phyloP scores from a whole-genome alignment of 1,140 invertebrate species.

The Eumaeus atala region DNA sequence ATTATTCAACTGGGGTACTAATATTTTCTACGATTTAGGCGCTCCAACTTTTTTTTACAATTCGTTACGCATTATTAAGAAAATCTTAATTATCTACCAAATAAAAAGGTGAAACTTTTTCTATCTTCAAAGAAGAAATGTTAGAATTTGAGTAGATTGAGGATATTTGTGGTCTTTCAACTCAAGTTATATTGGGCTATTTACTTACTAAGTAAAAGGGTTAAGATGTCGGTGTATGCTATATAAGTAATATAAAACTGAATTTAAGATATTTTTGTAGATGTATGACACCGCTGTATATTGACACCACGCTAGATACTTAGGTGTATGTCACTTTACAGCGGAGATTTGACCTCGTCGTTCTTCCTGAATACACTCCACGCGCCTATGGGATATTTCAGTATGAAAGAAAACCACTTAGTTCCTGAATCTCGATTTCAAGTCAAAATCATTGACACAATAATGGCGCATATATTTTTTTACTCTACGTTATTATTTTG shows the following conservation, averaged over 20 bases:
- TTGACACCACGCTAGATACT: too few species aligned
- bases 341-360: too few species aligned
- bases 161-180: slow-evolving; percentile 9
- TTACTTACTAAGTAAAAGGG: slow-evolving; percentile 8
- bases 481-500: too few species aligned
- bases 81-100: slow-evolving; percentile 20
- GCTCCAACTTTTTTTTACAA: slow-evolving; percentile 13
- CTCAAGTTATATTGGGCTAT: slow-evolving; percentile 14
- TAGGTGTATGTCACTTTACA: too few species aligned
- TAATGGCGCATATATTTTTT: too few species aligned
- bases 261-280: background rate
- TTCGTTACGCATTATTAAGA: slow-evolving; percentile 10
- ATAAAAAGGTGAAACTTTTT: slow-evolving; percentile 17
- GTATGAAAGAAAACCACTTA: too few species aligned
- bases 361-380: too few species aligned
- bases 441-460: too few species aligned
- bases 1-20: slow-evolving; percentile 15
- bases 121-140: background rate
- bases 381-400: too few species aligned
- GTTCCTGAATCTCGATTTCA: too few species aligned
- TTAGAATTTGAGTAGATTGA: slow-evolving; percentile 3
- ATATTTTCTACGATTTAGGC: slow-evolving; percentile 14
- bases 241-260: too few species aligned
- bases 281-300: too few species aligned
- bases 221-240: slow-evolving; percentile 4